Evolutionary conservation across 2,797 vertebrate genomes (phyloP), one percentile per base, ranked within the genome.

Genomic region (Enteromius treurensis): DNA sequence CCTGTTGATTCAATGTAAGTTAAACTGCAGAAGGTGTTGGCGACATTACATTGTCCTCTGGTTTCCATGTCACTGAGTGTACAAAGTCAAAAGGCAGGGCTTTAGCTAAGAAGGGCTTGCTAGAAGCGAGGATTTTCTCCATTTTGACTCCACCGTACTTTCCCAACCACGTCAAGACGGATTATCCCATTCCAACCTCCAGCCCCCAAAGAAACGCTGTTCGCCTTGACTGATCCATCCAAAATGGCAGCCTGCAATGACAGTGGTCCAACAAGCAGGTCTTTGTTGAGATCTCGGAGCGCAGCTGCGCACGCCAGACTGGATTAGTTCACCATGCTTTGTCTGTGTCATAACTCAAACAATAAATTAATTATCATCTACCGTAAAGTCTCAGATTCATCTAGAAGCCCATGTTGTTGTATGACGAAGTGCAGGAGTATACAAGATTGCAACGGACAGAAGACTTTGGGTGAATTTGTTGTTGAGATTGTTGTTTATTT

Each of bases 261-360:
- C 69, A 69, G 70, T 58, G 49, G 70, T 79, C 89, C 91, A 93
- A 95, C 93, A 95, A 91, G 90, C 88, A 84, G 84, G 85, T 91
- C 91, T 93, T 95, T 95, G 94, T 95, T 92, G 88, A 86, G 77
- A 81, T 87, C 87, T 92, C 90, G 88, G 90, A 89, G 90, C 89
- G 89, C 93, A 95, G 93, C 94, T 95, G 93, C 88, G 78, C 83
- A 85, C 90, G 88, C 88, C 80, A 83, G 90, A 90, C 91, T 88
- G 90, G 86, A 88, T 89, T 86, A 87, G 76, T 75, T 74, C 49
- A 75, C 76, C 89, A 71, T 89, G 86, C 86, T 83, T 62, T 49
- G 78, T 51, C 67, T 83, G 17, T 78, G 77, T 74, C 58, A 81
- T 75, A 74, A 79, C 60, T 82, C 49, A 77, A 88, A 89, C 91